phyloP scores from a whole-genome alignment of 2,113 vertebrate species.

The Pelodiscus sinensis region DNA sequence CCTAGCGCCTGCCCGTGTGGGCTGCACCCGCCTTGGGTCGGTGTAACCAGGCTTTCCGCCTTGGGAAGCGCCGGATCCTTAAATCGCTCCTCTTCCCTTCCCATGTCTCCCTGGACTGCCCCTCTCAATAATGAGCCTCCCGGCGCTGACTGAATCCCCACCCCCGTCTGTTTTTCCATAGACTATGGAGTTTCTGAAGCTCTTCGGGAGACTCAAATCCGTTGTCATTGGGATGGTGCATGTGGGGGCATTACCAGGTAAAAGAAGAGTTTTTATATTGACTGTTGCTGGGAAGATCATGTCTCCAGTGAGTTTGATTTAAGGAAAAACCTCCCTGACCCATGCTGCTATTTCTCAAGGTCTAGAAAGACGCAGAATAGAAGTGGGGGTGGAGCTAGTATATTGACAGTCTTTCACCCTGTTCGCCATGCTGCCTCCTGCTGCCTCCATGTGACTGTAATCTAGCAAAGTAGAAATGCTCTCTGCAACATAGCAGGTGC shows the following conservation, averaged over 20 bases:
- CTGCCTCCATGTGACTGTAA: not conserved
- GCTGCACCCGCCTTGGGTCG: not conserved
- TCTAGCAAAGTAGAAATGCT: not conserved
- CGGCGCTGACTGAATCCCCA: too few species aligned
- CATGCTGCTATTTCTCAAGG: not conserved
- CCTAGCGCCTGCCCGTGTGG: not conserved
- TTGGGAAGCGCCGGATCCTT: not conserved
- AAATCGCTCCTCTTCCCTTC: too few species aligned
- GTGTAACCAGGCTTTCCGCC: not conserved
- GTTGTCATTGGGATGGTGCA: conserved; percentile 88
- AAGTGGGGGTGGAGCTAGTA: rapidly evolving
- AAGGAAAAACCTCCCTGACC: not conserved
- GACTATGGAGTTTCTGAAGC: conserved; percentile 76
- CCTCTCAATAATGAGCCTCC: too few species aligned
- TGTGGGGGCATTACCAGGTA: conserved; percentile 87
- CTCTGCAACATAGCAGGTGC: not conserved
- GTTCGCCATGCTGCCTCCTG: not conserved
- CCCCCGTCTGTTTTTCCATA: not conserved
- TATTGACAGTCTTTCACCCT: not conserved
- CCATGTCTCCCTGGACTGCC: too few species aligned
- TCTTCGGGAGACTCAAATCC: conserved; percentile 80
- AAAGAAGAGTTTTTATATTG: not conserved
- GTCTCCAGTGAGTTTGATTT: not conserved
- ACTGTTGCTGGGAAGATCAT: not conserved
- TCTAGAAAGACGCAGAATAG: rapidly evolving